phyloP scores from a whole-genome alignment of 2,888 invertebrate species.

The Xylota sylvarum region DNA sequence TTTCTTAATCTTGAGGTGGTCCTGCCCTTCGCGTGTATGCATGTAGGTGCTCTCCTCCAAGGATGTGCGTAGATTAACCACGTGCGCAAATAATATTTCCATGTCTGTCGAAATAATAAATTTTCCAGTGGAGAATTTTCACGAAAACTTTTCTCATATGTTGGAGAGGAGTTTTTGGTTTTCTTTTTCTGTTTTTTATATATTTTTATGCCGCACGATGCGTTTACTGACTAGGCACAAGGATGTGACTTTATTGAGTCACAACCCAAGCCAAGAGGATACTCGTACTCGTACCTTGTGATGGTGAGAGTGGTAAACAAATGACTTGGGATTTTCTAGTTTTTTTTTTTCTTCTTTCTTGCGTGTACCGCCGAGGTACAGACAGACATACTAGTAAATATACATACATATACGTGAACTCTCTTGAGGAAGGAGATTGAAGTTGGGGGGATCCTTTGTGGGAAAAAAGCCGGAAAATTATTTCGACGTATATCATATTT shows the following conservation, averaged over 20 bases:
- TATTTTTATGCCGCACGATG: slow-evolving; percentile 15
- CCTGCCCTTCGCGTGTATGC: not conserved
- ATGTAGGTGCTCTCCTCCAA: slow-evolving; percentile 34
- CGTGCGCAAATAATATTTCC: slow-evolving; percentile 75
- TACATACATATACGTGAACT: not conserved
- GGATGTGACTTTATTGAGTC: slow-evolving; percentile 69
- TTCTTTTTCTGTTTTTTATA: not conserved
- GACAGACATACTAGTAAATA: not conserved
- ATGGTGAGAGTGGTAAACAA: slow-evolving; percentile 47
- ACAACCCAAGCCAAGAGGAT: slow-evolving; percentile 18
- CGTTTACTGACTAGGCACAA: slow-evolving; percentile 30
- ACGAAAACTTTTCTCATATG: slow-evolving; percentile 43
- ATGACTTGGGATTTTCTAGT: slow-evolving; percentile 47
- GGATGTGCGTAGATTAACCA: slow-evolving; percentile 76
- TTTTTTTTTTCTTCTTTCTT: not conserved
- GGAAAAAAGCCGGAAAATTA: slow-evolving; percentile 22
- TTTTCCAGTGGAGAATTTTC: slow-evolving; percentile 65
- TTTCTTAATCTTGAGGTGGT: slow-evolving; percentile 70
- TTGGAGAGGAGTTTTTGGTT: not conserved
- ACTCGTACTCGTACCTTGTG: too few species aligned
- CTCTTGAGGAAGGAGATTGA: slow-evolving; percentile 7
- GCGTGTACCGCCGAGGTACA: not conserved
- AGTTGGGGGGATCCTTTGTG: slow-evolving; percentile 6
- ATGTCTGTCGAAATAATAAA: slow-evolving; percentile 75
- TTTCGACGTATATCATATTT: slow-evolving; percentile 23